phyloP scores from a whole-genome alignment of 2,797 vertebrate genomes.

The Sarcophilus harrisii region DNA sequence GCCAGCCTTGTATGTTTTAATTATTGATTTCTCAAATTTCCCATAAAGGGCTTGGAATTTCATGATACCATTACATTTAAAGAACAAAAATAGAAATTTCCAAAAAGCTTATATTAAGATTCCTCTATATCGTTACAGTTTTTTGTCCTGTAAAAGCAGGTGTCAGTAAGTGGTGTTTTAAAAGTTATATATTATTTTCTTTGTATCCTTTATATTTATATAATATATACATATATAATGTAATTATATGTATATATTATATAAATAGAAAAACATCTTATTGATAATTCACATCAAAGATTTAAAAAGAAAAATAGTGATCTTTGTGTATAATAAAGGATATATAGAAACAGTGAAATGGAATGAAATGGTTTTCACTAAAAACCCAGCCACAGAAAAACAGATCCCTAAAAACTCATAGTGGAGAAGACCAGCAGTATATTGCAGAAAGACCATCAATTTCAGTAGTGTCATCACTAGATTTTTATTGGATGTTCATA shows the following conservation, averaged over 20 bases:
- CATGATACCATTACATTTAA: constrained; percentile 62
- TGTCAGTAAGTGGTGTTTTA: neutral
- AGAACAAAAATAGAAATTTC: constrained; percentile 69
- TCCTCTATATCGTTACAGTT: neutral
- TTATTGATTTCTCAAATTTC: constrained; percentile 79
- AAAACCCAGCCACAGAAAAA: neutral
- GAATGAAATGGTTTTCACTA: neutral
- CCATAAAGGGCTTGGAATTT: constrained; percentile 66
- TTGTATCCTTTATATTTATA: neutral
- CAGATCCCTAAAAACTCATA: neutral
- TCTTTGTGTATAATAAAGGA: neutral
- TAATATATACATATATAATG: too few species aligned
- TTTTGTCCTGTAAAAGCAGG: constrained; percentile 19
- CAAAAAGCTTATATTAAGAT: constrained; percentile 33
- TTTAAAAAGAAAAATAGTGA: neutral
- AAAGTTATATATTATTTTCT: neutral
- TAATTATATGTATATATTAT: too few species aligned
- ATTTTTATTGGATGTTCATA: neutral
- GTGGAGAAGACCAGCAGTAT: neutral
- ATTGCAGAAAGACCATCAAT: neutral
- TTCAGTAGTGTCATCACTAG: neutral
- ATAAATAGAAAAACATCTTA: neutral
- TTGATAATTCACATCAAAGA: neutral
- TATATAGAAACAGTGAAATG: neutral
- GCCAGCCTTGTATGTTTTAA: constrained; percentile 75